These are phyloP conservation scores for Arizona elegans DNA, from an alignment of 2,113 vertebrate species.

Conservation along the genomic window DNA sequence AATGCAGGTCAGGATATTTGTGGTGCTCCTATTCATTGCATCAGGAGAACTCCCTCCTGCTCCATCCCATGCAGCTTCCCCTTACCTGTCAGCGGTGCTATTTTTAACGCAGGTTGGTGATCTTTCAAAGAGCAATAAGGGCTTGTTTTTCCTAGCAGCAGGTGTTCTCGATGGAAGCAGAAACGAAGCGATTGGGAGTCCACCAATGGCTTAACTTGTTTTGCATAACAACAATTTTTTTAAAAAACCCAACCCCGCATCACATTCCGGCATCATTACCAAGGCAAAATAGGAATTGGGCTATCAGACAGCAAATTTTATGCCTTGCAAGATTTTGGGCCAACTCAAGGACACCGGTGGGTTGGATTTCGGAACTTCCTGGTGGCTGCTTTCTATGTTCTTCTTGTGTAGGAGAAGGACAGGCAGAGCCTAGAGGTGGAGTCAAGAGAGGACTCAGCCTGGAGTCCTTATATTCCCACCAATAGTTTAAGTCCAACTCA, in stretches of 20 bases:
- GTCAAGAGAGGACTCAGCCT: neutral
- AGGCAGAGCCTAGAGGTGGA: neutral
- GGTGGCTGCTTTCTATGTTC: neutral
- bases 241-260: too few relatives aligned
- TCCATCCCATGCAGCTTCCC: neutral
- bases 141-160: neutral
- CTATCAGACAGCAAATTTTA: neutral
- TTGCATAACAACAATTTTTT: neutral
- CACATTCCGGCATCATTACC: neutral
- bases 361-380: neutral
- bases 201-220: neutral
- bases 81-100: neutral
- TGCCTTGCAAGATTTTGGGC: neutral
- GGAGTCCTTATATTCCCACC: neutral
- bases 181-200: neutral
- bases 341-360: neutral
- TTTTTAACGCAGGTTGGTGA: neutral
- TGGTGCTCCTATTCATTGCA: neutral
- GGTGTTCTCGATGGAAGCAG: neutral
- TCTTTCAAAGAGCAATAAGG: neutral
- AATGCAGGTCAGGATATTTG: neutral
- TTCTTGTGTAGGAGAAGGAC: neutral
- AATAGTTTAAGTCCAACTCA: neutral
- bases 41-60: neutral
- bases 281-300: neutral